Evolutionary conservation across 92 coral and sea anemone species (phyloP), one percentile per base, ranked within the genome.

Genomic region (Hydrozoanthus gracilis): DNA sequence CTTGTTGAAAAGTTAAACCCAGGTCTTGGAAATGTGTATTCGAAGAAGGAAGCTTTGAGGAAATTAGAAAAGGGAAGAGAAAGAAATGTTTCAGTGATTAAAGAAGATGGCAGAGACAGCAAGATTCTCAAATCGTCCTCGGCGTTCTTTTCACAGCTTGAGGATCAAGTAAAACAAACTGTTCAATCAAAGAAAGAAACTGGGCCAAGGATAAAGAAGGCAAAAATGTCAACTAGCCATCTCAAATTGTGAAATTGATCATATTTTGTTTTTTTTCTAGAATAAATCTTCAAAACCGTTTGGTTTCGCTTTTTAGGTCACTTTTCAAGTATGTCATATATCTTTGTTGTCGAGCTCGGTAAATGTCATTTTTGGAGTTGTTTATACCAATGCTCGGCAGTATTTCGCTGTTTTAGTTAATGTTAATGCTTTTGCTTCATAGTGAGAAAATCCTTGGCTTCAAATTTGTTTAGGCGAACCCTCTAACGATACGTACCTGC

Each of bases 11-110:
- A 92, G 65, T 76, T 94, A 35, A 95, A 91, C 15, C 93, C 93
- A 15, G 98, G 99, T 60, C 93, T 95, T 8, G 98, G 99, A 56
- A 97, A 97, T 86, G 95, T 93, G 68, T 88, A 93, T 85, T 91
- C 97, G 2, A 97, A 95, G 88, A 86, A 90, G 58, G 93, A 92
- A 61, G 97, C 95, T 51, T 55, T 96, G 68, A 83, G 84, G 78
- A 88, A 83, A 18, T 50, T 93, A 58, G 94, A 95, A 70, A 95
- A 95, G 44, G 95, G 90, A 17, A 88, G 83, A 39, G 91, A 93
- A 49, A 93, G 88, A 82, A 92, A 91, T 83, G 82, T 90, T 18
- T 94, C 98, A 35, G 73, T 93, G 78, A 79, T 95, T 52, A 91
- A 69, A 58, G 91, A 76, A 5, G 93, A 91, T 18, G 88, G 88